Conservation (phyloP, 2,797 vertebrate species). For the Alfaro cultratus region DNA sequence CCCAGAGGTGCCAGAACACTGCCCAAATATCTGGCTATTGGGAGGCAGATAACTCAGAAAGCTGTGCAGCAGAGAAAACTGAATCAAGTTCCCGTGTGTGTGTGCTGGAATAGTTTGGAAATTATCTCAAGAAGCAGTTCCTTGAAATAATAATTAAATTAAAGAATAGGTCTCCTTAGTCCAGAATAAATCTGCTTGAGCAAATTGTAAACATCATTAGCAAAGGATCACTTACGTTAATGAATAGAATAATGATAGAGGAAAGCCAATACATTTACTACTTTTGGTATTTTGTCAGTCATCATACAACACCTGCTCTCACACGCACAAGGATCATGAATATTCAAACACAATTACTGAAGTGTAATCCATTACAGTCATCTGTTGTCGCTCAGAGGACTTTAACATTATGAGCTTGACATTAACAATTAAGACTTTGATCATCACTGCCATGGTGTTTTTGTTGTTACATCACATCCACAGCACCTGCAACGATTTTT, state of each 20-base stretch:
- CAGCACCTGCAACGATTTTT: conserved; percentile 25
- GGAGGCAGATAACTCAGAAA: conserved; percentile 14
- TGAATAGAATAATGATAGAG: conserved; percentile 23
- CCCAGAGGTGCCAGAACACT: conserved; percentile 25
- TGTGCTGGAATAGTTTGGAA: conserved; percentile 11
- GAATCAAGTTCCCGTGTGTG: not conserved
- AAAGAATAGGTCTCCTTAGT: conserved; percentile 4
- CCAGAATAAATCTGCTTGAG: conserved; percentile 23
- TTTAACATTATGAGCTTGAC: conserved; percentile 40
- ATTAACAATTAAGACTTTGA: conserved; percentile 40
- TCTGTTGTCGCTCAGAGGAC: conserved; percentile 2
- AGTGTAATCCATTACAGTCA: conserved; percentile 11
- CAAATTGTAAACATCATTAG: conserved; percentile 30
- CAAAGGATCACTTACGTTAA: conserved; percentile 22
- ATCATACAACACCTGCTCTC: conserved; percentile 5
- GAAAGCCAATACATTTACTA: conserved; percentile 2
- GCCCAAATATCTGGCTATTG: conserved; percentile 26
- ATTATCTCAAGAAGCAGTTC: not conserved
- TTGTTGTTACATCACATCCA: conserved; percentile 15
- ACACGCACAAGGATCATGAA: not conserved
- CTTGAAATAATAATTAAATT: not conserved
- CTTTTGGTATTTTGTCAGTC: conserved; percentile 2
- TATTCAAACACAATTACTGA: not conserved
- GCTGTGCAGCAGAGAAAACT: conserved; percentile 2
- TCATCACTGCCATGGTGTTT: conserved; percentile 22